Conservation (phyloP, 2,888 invertebrate species). For the Drosophila macrospina region DNA sequence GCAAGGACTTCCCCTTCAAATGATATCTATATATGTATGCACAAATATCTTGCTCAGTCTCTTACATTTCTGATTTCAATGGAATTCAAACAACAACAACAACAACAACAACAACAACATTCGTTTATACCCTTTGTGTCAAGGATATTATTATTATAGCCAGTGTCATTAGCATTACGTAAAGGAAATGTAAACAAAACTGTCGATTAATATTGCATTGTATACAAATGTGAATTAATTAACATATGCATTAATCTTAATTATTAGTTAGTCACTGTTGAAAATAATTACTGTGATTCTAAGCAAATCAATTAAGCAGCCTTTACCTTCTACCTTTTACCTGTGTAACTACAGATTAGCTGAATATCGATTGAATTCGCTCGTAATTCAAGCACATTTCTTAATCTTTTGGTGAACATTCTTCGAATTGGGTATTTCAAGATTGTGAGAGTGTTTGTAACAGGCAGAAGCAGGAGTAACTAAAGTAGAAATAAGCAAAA, state of each 20-base stretch:
- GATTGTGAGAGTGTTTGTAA: no score
- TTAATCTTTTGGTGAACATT: no score
- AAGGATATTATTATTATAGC: constrained; percentile 20
- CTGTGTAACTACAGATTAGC: background rate
- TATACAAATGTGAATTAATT: constrained; percentile 16
- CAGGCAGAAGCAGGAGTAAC: no score
- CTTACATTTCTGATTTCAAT: constrained; percentile 34
- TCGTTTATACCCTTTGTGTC: constrained; percentile 20
- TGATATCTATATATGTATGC: constrained; percentile 18
- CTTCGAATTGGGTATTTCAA: no score
- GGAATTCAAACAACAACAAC: constrained; percentile 9
- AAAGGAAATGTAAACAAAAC: constrained; percentile 31
- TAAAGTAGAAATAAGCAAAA: no score
- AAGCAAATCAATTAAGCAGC: background rate
- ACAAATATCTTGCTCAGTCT: constrained; percentile 13
- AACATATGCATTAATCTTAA: constrained; percentile 14
- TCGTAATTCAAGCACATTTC: background rate
- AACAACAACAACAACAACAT: constrained; percentile 11
- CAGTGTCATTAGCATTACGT: constrained; percentile 27
- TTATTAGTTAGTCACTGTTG: constrained; percentile 4
- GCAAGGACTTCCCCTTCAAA: background rate
- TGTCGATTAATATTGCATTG: constrained; percentile 22
- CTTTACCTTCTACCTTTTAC: no score
- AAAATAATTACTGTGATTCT: constrained; percentile 5
- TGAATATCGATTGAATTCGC: background rate